These are phyloP conservation scores for Alethe castanea DNA, from an alignment of 2,113 vertebrate species.

Conservation along the genomic window DNA sequence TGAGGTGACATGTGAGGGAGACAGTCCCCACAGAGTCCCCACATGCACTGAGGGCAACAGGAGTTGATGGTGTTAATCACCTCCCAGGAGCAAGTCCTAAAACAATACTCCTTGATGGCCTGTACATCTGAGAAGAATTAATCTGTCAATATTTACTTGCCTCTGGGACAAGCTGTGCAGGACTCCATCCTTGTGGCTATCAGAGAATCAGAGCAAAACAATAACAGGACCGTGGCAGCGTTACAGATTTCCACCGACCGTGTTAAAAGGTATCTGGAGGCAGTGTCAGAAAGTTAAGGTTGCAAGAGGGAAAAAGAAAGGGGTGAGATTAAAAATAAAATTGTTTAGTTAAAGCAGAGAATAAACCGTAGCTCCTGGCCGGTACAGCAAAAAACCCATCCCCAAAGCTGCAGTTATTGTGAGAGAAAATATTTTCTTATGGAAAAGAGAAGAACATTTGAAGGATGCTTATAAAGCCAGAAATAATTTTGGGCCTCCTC, in stretches of 20 bases:
- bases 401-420: constrained; percentile 38
- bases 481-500: constrained; percentile 40
- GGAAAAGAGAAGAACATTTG: constrained; percentile 45
- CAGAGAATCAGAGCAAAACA: constrained; percentile 64
- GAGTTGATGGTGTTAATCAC: constrained; percentile 18
- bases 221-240: constrained; percentile 46
- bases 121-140: constrained; percentile 59
- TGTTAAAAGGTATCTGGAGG: constrained; percentile 47
- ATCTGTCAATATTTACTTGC: constrained; percentile 64
- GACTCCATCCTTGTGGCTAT: constrained; percentile 57
- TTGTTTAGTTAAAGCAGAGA: constrained; percentile 55
- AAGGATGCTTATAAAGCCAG: constrained; percentile 59
- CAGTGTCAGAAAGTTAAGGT: constrained; percentile 56
- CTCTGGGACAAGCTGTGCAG: constrained; percentile 35
- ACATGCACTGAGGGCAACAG: neutral
- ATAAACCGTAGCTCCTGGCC: constrained; percentile 19
- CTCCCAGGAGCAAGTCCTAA: constrained; percentile 38
- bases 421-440: constrained; percentile 61
- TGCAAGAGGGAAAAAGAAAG: neutral
- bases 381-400: neutral
- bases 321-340: constrained; percentile 35
- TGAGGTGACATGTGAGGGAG: neutral
- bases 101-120: constrained; percentile 34
- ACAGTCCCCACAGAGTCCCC: neutral
- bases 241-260: constrained; percentile 42